Evolutionary conservation across 2,888 invertebrate genomes (phyloP).

Genomic region (Agrilus biguttatus): DNA sequence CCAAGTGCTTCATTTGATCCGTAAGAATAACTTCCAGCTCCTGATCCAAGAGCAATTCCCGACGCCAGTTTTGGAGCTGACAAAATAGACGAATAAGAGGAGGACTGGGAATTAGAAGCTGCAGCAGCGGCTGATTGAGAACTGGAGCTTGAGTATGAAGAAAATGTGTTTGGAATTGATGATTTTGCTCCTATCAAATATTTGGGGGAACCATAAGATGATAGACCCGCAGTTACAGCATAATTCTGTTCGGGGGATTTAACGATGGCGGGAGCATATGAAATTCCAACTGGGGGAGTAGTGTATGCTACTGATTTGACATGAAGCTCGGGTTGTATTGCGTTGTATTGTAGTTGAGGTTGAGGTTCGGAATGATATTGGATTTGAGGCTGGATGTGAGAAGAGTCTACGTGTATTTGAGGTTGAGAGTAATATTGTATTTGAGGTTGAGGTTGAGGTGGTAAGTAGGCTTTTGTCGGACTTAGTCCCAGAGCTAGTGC

Average conservation of each 20-base stretch:
- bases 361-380: background rate
- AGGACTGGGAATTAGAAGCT: conserved; percentile 4
- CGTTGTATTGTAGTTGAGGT: background rate
- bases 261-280: conserved; percentile 4
- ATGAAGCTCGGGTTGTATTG: conserved; percentile 1
- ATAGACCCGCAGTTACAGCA: conserved; percentile 12
- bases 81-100: conserved; percentile 1
- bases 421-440: background rate
- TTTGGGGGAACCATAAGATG: conserved; percentile 3
- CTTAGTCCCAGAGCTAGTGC: conserved; percentile 16
- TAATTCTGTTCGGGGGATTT: conserved; percentile 8
- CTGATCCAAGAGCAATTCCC: background rate
- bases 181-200: background rate
- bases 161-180: conserved; percentile 1
- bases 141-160: conserved; percentile 1
- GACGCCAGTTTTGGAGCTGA: conserved; percentile 12
- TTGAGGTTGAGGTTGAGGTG: no score
- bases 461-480: conserved; percentile 4
- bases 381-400: background rate
- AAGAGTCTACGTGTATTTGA: no score
- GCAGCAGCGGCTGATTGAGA: conserved; percentile 7
- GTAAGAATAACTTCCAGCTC: background rate
- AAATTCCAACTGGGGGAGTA: conserved; percentile 4
- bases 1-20: background rate
- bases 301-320: background rate